Evolutionary conservation across 2,888 invertebrate genomes (phyloP), one percentile per base, ranked within the genome.

Genomic region (Coleophora flavipennella): DNA sequence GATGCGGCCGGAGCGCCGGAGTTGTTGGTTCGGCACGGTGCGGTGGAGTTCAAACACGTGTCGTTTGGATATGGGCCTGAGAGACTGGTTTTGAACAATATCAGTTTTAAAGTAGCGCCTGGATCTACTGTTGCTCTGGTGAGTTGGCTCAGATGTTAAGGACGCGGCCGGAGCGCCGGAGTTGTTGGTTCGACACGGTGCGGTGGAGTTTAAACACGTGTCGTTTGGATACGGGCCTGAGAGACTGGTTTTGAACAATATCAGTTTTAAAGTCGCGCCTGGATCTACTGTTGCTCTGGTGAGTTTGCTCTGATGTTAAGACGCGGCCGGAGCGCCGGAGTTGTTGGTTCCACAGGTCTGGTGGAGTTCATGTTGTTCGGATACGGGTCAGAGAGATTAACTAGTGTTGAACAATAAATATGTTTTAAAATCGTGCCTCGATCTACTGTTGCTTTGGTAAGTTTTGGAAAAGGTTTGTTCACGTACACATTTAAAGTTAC

Each of bases 301-400:
- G 54, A 75, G 84, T 72, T 10, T n/a, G 10, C 33, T 90, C 92
- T 39, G 97, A 99, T 84, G 90, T 98, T 14, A 86, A 90, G 97
- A 99, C 77, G 89, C 90, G 0, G 89, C 92, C 0, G 91, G 92
- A 39, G 96, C 97, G 8, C 88, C 88, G 0, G 88, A 90, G 0
- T 70, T 98, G 35, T 54, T 86, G 2, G 79, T 94, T 8, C 86
- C 88, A 33, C 88, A 89, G 95, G 94, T 12, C 86, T 86, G 34
- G 91, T 99, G 25, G 94, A 96, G 70, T 97, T 99, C 65, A 97
- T 99, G 0, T 88, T 89, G 2, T 99, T 99, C 72, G 90, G 92
- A 12, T 99, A 99, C 72, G 80, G 88, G 0, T 92, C 93, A 0
- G 95, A 95, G 64, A 87, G 90, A 42, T n/a, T n/a, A n/a, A n/a